Base-by-base conservation (phyloP, 2,888 invertebrate species). In the Andrena chrysosceles region DNA sequence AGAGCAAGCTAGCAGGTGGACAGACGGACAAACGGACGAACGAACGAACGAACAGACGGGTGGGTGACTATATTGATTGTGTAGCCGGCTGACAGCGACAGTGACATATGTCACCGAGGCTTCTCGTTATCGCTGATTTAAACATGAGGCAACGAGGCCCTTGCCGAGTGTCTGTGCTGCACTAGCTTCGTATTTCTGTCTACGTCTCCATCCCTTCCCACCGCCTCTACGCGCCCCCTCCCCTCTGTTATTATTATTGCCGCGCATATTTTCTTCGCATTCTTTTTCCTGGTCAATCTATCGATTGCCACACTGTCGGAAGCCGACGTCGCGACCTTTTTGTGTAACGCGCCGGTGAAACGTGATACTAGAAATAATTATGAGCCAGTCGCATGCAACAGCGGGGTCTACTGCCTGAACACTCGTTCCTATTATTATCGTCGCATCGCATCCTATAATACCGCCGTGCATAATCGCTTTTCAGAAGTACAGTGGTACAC, bases 91-190 rank as follows among this genome's bases (percentile, higher is more conserved):
- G 93, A 93, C 93, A 93, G 93, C 92, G 93, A 93, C 93, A 93
- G 93, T 94, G 93, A 94, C 93, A 93, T 93, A 93, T 94, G 93
- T 94, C 93, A 93, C 92, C 91, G 92, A 90, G 92, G 93, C 93
- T 93, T 93, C 93, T 93, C 93, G 93, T 93, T 94, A 94, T 94
- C 93, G 93, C 93, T 93, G 93, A 93, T 94, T 94, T 94, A 94
- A 93, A 94, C 93, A 94, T 93, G 93, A 93, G 93, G 91, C 92
- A 91, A 91, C 92, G 90, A 91, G 90, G 89, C 91, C 90, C 92
- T 92, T 91, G 90, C 90, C 90, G 87, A 87, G 89, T 89, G 89
- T 87, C 89, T 87, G 84, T 87, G 89, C 89, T 86, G 89, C 87
- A 90, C 89, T 89, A 85, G 90, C 90, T 90, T 89, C 88, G 89